Base-by-base conservation (phyloP, 2,113 vertebrate genomes). In the Brienomyrus longianalis region DNA sequence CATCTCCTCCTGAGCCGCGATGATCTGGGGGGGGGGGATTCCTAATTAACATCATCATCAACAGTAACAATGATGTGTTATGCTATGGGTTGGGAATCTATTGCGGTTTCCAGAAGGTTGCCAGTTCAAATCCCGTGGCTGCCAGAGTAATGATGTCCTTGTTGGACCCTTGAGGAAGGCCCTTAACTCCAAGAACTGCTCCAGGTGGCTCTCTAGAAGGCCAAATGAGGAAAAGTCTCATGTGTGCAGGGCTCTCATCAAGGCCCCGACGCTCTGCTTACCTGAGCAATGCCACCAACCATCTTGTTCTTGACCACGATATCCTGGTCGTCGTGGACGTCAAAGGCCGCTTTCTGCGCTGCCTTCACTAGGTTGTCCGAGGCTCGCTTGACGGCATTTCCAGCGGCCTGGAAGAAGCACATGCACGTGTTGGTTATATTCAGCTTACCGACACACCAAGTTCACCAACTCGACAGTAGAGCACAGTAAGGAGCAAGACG, bases 211-310 rank as follows among this genome's bases (percentile, higher is more conserved):
- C 39, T 39, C 39, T 39, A 39, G 39, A 39, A 39, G 39, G 39
- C 39, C 39, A 39, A 39, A 39, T 39, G 39, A 39, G 39, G 39
- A 39, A 39, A 39, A 39, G 39, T 39, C 2, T 43, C 31, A 21
- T 83, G 11, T 39, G 77, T 19, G 80, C 35, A 48, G 15, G 21
- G 35, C 54, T 54, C n/a, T 11, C 15, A 52, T 31, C 4, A 11
- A 9, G 51, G 89, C 19, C 21, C 23, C 74, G 27, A 35, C 0
- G 27, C 47, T 2, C 3, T 9, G 89, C 96, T 96, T 93, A 99
- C 98, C 98, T 99, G 98, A 92, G 98, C 98, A 52, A 99, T 99
- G 11, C 98, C 98, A 35, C 98, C 98, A 0, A 99, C 98, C 98
- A 99, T 98, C 95, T 97, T 98, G 91, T 97, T 98, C 95, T 99